Conservation (phyloP, 2,797 vertebrate species). For the Parauchenoglanis ngamensis region DNA sequence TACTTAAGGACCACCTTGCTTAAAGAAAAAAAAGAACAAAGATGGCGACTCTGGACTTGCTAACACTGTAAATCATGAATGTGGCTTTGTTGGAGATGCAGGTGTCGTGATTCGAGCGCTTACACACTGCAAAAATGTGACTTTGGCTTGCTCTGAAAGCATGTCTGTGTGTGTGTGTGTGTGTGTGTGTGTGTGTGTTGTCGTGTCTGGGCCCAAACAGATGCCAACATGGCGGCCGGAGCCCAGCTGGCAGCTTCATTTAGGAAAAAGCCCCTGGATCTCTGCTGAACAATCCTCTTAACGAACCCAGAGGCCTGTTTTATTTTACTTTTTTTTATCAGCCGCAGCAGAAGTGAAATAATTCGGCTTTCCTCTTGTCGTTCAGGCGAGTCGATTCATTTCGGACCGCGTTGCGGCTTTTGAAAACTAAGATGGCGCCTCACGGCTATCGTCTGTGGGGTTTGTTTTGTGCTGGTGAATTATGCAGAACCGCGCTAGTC, state of each 20-base stretch:
- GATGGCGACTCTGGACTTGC: not conserved
- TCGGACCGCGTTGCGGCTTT: conserved; percentile 56
- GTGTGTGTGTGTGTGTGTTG: conserved; percentile 38
- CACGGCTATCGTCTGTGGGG: conserved; percentile 46
- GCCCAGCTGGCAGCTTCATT: conserved; percentile 65
- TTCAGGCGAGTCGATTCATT: conserved; percentile 53
- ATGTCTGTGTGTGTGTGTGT: conserved; percentile 44
- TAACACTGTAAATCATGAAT: not conserved
- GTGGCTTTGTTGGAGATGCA: conserved; percentile 34
- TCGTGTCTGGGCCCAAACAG: conserved; percentile 39
- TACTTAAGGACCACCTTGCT: not conserved
- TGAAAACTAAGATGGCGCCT: conserved; percentile 46
- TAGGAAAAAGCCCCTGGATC: conserved; percentile 63
- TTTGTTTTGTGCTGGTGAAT: conserved; percentile 38
- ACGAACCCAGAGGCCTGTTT: conserved; percentile 59
- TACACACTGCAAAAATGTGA: conserved; percentile 54
- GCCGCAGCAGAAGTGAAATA: conserved; percentile 61
- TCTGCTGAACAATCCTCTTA: conserved; percentile 68
- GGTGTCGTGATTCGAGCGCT: conserved; percentile 38
- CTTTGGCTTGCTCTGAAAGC: conserved; percentile 63
- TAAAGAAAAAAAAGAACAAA: not conserved
- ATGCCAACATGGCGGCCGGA: conserved; percentile 59
- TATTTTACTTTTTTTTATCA: conserved; percentile 61
- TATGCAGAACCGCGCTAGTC: conserved; percentile 46
- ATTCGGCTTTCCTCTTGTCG: conserved; percentile 58